Base-by-base conservation (phyloP, 2,113 vertebrate species). In the Myrmophylax atrothorax region DNA sequence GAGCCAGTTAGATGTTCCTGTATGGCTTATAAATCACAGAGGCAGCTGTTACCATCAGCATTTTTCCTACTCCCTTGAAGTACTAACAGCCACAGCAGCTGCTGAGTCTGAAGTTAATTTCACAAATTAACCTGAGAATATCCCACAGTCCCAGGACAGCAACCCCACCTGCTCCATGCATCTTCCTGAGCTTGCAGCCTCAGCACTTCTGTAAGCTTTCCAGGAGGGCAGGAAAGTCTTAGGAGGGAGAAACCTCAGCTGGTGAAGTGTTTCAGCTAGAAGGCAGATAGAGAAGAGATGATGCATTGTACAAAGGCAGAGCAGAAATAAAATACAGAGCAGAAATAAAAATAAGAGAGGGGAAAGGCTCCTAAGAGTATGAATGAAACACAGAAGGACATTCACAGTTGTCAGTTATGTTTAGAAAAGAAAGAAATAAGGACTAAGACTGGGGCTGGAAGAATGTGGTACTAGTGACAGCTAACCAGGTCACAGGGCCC, bases 21-120 rank as follows among this genome's bases (percentile, higher is more conserved):
- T 58, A 69, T 4, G 1, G 67, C 74, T 96, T 77, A 85, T 97
- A 95, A 97, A 97, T 97, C 93, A 97, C 15, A 56, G 73, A 92
- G 83, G 73, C 94, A 96, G 93, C 80, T 96, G 77, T 75, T 93
- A 93, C 86, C 70, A 67, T 96, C 93, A 96, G 96, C 95, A 73
- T 87, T 97, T 97, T 97, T 97, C 68, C 84, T 90, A 67, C 73
- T 85, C 76, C 68, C 83, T 87, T 91, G 79, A 81, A 96, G 80
- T 20, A 47, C 40, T 15, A 68, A 35, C 52, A 87, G 80, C 40
- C 33, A 4, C 73, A 93, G 90, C 88, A 94, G 85, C 88, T 96
- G 93, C 97, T 94, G 92, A 96, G 77, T 76, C 92, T 95, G 85
- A 95, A 96, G 81, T 74, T 93, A 92, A 90, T 97, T 96, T 95